phyloP scores from a whole-genome alignment of 2,888 invertebrate species.

The Apotomis betuletana region DNA sequence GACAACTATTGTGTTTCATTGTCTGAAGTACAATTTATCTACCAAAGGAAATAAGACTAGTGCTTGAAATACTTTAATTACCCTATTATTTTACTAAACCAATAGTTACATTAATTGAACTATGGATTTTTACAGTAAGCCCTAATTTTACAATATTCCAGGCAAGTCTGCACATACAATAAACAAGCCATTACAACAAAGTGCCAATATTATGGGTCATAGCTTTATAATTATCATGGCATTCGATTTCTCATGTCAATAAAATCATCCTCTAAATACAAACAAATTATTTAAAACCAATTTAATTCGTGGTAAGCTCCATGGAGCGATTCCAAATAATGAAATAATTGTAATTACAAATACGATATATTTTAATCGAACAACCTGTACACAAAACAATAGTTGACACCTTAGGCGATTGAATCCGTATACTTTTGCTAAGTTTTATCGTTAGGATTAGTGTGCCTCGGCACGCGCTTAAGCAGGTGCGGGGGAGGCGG shows the following conservation, averaged over 20 bases:
- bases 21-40: slow-evolving; percentile 51
- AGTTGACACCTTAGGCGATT: slow-evolving; percentile 72
- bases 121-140: slow-evolving; percentile 67
- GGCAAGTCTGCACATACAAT: slow-evolving; percentile 74
- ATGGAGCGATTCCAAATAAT: slow-evolving; percentile 58
- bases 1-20: slow-evolving; percentile 55
- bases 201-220: slow-evolving; percentile 38
- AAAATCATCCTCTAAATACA: slow-evolving; percentile 55
- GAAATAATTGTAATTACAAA: slow-evolving; percentile 50
- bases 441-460: slow-evolving; percentile 58
- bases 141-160: slow-evolving; percentile 63
- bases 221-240: slow-evolving; percentile 63
- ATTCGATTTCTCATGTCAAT: slow-evolving; percentile 61
- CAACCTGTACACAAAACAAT: slow-evolving; percentile 60
- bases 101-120: slow-evolving; percentile 56
- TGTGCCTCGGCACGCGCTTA: slow-evolving; percentile 62
- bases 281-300: slow-evolving; percentile 61
- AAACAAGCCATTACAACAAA: slow-evolving; percentile 52
- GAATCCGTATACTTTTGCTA: slow-evolving; percentile 76
- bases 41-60: slow-evolving; percentile 55
- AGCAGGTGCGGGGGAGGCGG: slow-evolving; percentile 52
- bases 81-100: slow-evolving; percentile 65
- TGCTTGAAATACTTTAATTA: slow-evolving; percentile 55
- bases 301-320: slow-evolving; percentile 55
- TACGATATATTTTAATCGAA: slow-evolving; percentile 46